Evolutionary conservation across 2,113 vertebrate species (phyloP), one percentile per base, ranked within the genome.

Genomic region (Nyctibius bracteatus): DNA sequence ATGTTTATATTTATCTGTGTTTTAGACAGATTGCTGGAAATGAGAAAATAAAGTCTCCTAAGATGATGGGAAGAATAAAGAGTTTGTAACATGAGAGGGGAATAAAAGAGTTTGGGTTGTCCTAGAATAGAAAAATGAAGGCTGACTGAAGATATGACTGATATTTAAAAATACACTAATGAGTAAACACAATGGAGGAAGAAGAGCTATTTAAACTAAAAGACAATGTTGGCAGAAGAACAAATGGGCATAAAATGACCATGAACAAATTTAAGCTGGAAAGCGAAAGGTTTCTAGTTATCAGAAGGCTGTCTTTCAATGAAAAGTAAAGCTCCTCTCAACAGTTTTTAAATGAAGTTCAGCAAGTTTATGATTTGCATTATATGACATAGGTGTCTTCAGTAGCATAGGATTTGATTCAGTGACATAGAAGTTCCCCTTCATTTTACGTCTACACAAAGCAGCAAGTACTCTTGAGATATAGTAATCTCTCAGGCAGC

Each of bases 161-260:
- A 79, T 96, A 96, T 87, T 92, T 96, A 96, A 97, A 96, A 96
- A 91, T 95, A 96, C 33, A 9, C 84, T 89, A 92, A 95, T 87
- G 78, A 92, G n/a, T 96, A 97, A 96, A 96, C 94, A 97, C 81
- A 91, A 89, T 81, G 57, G 86, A 91, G 88, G 95, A 97, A 94
- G 96, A 97, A 96, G 94, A 92, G 81, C 95, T 97, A 94, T 96
- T 97, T 97, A 97, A 97, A 96, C 93, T 79, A 87, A 96, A 96
- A 94, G 81, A 97, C 95, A 96, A 96, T 96, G 95, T 94, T 97
- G 96, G 95, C 96, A 96, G 84, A 92, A 95, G 95, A 97, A 97
- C 94, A 97, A 97, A 97, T 97, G 74, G 71, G 75, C 79, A 94
- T 86, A 88, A 94, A 95, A 92, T 94, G 93, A 82, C 91, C 93